A percentile compares a stretch with the other conserved stretches of the same genome.
Conservation (phyloP, 2,888 invertebrate species). For the Diarsia mendica region DNA sequence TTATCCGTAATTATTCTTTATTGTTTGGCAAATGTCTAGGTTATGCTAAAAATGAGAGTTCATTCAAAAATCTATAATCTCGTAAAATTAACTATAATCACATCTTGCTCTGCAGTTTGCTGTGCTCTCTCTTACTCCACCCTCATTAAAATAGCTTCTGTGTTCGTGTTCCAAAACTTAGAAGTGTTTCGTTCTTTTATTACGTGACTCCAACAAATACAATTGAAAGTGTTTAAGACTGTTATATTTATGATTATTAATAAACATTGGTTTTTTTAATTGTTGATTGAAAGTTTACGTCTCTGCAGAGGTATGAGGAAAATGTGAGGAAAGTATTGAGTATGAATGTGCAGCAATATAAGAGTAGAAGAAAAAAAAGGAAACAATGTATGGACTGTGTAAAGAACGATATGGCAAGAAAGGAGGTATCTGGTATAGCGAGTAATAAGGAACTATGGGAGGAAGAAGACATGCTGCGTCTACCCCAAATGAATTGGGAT, state of each 20-base stretch:
- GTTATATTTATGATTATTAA: no score
- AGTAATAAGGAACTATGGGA: no score
- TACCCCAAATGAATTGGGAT: no score
- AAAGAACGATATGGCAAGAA: no score
- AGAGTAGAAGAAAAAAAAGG: no score
- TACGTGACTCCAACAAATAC: no score
- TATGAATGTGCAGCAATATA: no score
- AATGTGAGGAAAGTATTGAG: no score
- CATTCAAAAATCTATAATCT: not conserved
- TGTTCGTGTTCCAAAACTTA: not conserved
- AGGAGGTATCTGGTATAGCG: no score
- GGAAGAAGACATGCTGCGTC: no score
- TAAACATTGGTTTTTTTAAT: not conserved
- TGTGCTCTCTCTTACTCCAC: not conserved
- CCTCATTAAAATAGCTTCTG: not conserved
- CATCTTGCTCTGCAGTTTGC: not conserved
- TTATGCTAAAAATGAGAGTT: not conserved
- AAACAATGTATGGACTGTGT: no score
- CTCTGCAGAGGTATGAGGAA: not conserved
- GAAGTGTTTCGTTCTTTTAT: no score
- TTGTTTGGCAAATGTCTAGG: not conserved
- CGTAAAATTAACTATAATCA: not conserved
- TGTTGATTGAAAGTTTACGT: not conserved
- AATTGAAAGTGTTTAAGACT: not conserved
- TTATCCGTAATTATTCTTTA: not conserved